Evolutionary conservation across 2,888 invertebrate species (phyloP).

Genomic region (Papilio elwesi): DNA sequence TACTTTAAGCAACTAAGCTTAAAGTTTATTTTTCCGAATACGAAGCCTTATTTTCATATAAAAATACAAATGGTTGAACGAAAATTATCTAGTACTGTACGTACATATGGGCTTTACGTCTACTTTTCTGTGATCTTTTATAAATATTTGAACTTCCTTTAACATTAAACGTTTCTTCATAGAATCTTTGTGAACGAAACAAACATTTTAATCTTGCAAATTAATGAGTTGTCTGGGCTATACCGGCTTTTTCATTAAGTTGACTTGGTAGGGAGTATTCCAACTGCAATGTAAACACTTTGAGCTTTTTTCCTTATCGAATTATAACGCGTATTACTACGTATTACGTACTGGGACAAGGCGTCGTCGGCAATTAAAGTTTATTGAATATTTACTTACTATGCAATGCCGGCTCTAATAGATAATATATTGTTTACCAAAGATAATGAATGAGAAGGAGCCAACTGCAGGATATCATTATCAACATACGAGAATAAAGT

Average conservation of each 20-base stretch:
- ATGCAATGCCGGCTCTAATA: background rate
- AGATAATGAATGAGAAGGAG: background rate
- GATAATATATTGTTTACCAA: background rate
- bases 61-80: too few relatives aligned
- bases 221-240: constrained; percentile 24
- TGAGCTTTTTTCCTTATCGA: constrained; percentile 20
- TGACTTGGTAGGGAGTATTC: constrained; percentile 21
- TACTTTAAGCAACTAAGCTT: too few relatives aligned
- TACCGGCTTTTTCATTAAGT: constrained; percentile 29
- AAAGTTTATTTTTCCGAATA: too few relatives aligned
- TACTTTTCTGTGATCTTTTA: background rate
- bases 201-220: constrained; percentile 29
- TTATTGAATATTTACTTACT: constrained; percentile 12
- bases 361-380: constrained; percentile 21
- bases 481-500: background rate
- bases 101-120: background rate
- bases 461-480: background rate
- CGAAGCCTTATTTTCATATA: too few relatives aligned
- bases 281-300: constrained; percentile 30
- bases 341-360: background rate
- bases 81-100: too few relatives aligned
- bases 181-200: constrained; percentile 8
- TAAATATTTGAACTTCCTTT: background rate
- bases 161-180: background rate
- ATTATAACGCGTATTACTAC: constrained; percentile 16